Evolutionary conservation across 2,888 invertebrate genomes (phyloP), one percentile per base, ranked within the genome.

Genomic region (Pristionchus fissidentatus): DNA sequence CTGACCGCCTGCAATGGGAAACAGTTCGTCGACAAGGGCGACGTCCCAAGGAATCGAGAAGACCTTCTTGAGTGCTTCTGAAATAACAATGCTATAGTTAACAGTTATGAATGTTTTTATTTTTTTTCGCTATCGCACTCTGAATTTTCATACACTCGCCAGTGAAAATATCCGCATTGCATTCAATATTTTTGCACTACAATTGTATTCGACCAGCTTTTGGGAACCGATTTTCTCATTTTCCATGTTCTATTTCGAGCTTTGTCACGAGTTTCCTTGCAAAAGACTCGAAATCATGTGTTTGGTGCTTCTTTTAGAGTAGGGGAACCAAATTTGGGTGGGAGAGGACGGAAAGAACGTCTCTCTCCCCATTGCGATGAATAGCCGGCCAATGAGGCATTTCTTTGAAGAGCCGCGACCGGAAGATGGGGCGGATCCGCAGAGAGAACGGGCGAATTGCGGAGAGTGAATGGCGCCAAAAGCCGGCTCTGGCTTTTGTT

Each of bases 301-400:
- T 8, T 60, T 60, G 7, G 29, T 8, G 13, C 60, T 60, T 29
- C 60, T 32, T 60, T 60, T 22, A 29, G 29, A 8, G 22, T 60
- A 32, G 1, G 29, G 32, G 32, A 60, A 60, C 15, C 29, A 26
- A 1, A 19, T 32, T 60, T n/a, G n/a, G n/a, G n/a, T n/a, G 70
- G 32, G 60, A 60, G 32, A 26, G 62, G 35, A 41, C 8, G 70
- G 70, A 70, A 2, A 41, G 66, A 66, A 66, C 66, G 66, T 66
- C 66, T 66, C 66, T 66, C 19, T n/a, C n/a, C n/a, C n/a, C n/a
- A n/a, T n/a, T n/a, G n/a, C 32, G 66, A 70, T 70, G 70, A 70
- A 70, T 70, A 70, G 70, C 0, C 70, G 5, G 41, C n/a, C 43
- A 70, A 70, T 70, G 70, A 70, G 41, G 43, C 70, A 70, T 41